Conservation (phyloP, 2,797 vertebrate species). For the Labeo calbasu region DNA sequence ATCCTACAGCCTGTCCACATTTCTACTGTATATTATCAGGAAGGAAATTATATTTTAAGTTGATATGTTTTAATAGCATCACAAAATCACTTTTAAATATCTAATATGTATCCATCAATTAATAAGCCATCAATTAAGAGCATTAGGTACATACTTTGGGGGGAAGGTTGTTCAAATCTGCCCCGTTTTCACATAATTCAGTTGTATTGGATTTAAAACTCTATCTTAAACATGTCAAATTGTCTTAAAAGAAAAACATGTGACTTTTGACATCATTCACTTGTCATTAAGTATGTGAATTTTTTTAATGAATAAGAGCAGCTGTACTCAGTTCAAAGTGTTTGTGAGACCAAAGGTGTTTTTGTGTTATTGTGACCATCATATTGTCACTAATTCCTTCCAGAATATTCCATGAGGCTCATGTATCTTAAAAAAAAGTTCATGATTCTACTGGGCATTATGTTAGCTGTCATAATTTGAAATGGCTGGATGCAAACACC, state of each 20-base stretch:
- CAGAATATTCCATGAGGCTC: not conserved
- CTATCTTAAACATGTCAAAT: not conserved
- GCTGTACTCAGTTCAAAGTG: not conserved
- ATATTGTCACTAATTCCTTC: conserved; percentile 9
- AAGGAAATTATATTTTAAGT: conserved; percentile 3
- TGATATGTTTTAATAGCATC: not conserved
- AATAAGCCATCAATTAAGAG: not conserved
- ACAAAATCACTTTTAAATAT: conserved; percentile 6
- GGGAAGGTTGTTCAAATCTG: not conserved
- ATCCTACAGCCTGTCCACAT: conserved; percentile 53
- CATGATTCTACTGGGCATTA: conserved; percentile 18
- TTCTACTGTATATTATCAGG: conserved; percentile 15
- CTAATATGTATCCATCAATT: not conserved
- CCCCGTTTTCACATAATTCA: not conserved
- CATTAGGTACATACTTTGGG: not conserved
- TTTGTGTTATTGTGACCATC: conserved; percentile 17
- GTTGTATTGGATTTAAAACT: not conserved
- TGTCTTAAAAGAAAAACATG: not conserved
- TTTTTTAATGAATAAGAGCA: not conserved
- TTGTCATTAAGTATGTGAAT: not conserved
- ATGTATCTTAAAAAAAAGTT: not conserved
- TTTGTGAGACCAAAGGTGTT: not conserved
- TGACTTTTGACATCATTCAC: not conserved
- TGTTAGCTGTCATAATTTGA: conserved; percentile 12
- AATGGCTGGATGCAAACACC: not conserved